Conservation (phyloP, 2,113 vertebrate genomes). For the Fukomys damarensis region DNA sequence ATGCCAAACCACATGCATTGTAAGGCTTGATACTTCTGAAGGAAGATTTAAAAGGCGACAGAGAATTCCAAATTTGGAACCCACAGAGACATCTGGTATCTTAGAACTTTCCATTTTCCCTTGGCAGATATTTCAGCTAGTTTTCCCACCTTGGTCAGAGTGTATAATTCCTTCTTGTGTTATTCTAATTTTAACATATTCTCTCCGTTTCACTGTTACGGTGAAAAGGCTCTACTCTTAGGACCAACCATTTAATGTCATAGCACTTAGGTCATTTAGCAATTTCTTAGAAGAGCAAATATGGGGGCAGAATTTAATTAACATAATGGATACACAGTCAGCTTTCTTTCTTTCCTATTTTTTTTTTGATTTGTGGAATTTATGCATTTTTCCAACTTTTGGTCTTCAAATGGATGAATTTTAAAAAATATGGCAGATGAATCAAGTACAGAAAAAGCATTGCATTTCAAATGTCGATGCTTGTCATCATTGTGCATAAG, state of each 20-base stretch:
- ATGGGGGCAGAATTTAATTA: conserved; percentile 44
- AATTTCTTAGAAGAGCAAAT: conserved; percentile 58
- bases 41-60: conserved; percentile 76
- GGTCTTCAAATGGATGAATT: conserved; percentile 49
- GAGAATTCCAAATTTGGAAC: conserved; percentile 80
- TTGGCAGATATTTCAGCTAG: conserved; percentile 77
- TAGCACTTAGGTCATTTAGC: conserved; percentile 68
- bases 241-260: conserved; percentile 57
- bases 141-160: conserved; percentile 79
- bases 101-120: conserved; percentile 76
- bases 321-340: neutral
- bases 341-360: neutral
- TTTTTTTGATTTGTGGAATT: conserved; percentile 11
- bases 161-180: conserved; percentile 70
- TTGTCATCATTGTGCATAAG: neutral
- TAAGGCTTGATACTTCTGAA: conserved; percentile 71
- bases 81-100: conserved; percentile 79
- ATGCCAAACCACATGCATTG: conserved; percentile 76
- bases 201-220: conserved; percentile 42
- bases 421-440: conserved; percentile 39
- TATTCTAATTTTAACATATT: conserved; percentile 75
- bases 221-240: conserved; percentile 62
- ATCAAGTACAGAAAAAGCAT: conserved; percentile 32
- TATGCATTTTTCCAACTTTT: conserved; percentile 47
- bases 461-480: neutral